phyloP scores from a whole-genome alignment of 2,888 invertebrate species.

The Drosophila pseudotakahashii region DNA sequence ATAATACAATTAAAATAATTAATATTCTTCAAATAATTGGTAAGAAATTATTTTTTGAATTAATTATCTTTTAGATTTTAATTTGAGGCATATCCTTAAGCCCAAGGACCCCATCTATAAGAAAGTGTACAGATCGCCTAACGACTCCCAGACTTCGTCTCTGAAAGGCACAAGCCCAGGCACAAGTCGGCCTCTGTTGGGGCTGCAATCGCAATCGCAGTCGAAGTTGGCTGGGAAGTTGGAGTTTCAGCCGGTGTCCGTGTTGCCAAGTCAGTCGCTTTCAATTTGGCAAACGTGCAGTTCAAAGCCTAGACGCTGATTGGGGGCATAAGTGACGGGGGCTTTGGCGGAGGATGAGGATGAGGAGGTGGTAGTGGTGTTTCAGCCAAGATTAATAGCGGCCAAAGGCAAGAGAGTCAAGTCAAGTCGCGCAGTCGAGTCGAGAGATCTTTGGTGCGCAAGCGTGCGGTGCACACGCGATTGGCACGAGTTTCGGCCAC shows the following conservation, averaged over 20 bases:
- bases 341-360: slow-evolving; percentile 13
- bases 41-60: no score
- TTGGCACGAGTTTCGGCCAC: slow-evolving; percentile 83
- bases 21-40: no score
- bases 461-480: slow-evolving; percentile 84
- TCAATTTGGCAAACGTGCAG: slow-evolving; percentile 80
- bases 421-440: slow-evolving; percentile 27
- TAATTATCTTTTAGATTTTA: no score
- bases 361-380: slow-evolving; percentile 28
- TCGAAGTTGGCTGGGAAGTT: slow-evolving; percentile 21
- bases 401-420: slow-evolving; percentile 48
- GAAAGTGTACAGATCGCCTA: slow-evolving; percentile 8
- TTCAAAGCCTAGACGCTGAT: slow-evolving; percentile 75
- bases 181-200: slow-evolving; percentile 60
- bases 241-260: slow-evolving; percentile 42
- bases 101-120: neutral
- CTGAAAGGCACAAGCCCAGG: slow-evolving; percentile 65
- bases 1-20: no score
- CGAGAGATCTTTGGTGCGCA: slow-evolving; percentile 63
- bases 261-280: slow-evolving; percentile 69
- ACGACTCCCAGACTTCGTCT: slow-evolving; percentile 38
- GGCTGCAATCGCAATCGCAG: slow-evolving; percentile 27
- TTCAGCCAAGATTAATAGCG: slow-evolving; percentile 72
- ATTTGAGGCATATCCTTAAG: no score
- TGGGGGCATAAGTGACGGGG: slow-evolving; percentile 78